A percentile compares a stretch with the other conserved stretches of the same genome.
Evolutionary conservation across 1,140 invertebrate genomes (phyloP).

Genomic region (Caenorhabditis briggsae): DNA sequence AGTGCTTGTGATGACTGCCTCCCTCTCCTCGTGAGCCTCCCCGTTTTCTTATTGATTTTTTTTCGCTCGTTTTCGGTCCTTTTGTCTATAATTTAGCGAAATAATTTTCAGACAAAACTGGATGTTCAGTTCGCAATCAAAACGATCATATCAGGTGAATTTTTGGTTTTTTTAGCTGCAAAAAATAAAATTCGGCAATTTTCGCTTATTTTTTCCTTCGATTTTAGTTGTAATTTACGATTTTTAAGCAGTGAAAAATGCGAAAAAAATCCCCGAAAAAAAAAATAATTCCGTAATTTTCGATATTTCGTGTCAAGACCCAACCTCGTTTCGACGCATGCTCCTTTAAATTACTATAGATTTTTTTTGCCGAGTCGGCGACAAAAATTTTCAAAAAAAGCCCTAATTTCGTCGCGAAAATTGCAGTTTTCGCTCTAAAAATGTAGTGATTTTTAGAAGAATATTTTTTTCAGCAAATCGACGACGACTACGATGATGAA

Average conservation of each 20-base stretch:
- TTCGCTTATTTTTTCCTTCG: too few species aligned
- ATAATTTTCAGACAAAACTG: slow-evolving; percentile 6
- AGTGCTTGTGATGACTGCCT: neutral
- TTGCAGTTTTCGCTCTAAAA: too few species aligned
- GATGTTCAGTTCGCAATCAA: slow-evolving; percentile 28
- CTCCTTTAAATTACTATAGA: too few species aligned
- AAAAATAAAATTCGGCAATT: too few species aligned
- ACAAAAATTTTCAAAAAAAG: too few species aligned
- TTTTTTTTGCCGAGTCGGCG: too few species aligned
- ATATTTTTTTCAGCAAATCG: slow-evolving; percentile 59
- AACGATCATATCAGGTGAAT: slow-evolving; percentile 22
- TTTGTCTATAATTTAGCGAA: neutral
- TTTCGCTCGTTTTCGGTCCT: neutral
- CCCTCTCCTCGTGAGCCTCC: neutral
- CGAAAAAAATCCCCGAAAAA: neutral
- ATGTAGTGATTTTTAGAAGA: too few species aligned
- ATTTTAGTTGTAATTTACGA: neutral
- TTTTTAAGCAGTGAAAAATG: neutral
- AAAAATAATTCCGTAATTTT: too few species aligned
- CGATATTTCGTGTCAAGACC: too few species aligned
- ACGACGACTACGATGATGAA: slow-evolving; percentile 58
- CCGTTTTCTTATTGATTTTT: slow-evolving; percentile 10
- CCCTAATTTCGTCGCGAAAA: too few species aligned
- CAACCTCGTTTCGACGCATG: too few species aligned
- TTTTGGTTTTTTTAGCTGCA: neutral